Evolutionary conservation across 2,797 vertebrate genomes (phyloP).

Genomic region (Phoxinus dragarum): DNA sequence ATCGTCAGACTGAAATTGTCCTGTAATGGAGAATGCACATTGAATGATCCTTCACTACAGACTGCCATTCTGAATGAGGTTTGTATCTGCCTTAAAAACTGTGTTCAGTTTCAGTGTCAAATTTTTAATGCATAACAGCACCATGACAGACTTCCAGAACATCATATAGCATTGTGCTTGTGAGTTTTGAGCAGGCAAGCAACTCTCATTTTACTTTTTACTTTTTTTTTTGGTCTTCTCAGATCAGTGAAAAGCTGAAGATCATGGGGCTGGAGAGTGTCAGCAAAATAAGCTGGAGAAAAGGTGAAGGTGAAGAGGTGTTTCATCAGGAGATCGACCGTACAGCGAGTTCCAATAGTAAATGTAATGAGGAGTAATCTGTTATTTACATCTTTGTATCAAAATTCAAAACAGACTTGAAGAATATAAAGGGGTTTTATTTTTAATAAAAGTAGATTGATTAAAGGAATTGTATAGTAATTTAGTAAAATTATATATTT

Average conservation of each 20-base stretch:
- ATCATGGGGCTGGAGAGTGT: not conserved
- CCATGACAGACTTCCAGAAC: not conserved
- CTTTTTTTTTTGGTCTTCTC: not conserved
- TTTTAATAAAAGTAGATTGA: not conserved
- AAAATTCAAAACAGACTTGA: not conserved
- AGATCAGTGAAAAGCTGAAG: conserved; percentile 9
- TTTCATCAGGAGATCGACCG: not conserved
- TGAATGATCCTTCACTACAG: conserved; percentile 14
- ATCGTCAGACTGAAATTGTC: not conserved
- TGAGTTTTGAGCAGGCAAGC: not conserved
- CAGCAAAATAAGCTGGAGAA: not conserved
- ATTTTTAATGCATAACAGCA: not conserved
- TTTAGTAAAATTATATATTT: not conserved
- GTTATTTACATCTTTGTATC: not conserved
- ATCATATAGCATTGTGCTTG: not conserved
- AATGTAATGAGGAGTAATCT: not conserved
- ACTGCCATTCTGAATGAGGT: conserved; percentile 4
- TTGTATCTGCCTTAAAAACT: not conserved
- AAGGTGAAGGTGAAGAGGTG: not conserved
- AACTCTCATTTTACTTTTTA: not conserved
- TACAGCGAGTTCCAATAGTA: not conserved
- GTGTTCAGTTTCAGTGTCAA: not conserved
- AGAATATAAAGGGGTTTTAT: not conserved
- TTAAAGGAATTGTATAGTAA: not conserved
- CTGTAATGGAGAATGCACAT: not conserved